Evolutionary conservation across 2,888 invertebrate species (phyloP), one percentile per base, ranked within the genome.

Genomic region (Caenorhabditis plicata): DNA sequence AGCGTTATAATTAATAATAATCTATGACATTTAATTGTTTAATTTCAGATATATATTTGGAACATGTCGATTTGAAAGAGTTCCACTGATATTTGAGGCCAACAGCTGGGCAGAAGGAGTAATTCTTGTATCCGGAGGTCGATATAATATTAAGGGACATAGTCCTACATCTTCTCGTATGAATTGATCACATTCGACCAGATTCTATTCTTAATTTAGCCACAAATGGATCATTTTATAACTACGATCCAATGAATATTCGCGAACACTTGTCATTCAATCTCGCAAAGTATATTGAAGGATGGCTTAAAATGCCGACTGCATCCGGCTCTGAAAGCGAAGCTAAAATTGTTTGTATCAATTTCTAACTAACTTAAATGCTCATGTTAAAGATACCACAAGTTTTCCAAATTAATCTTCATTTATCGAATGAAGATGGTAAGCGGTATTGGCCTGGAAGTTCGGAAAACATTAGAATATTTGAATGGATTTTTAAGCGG

Each of bases 381-480:
- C 13, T 48, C 20, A 11, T 22, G 1, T 39, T 39, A 1, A 9
- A 9, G 2, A 43, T 48, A 13, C 55, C 55, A 9, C 47, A 32
- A 1, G 50, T 56, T 4, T 56, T 56, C 39, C 51, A 51, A 26
- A 50, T 46, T 0, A 56, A 56, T 29, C 23, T 56, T 8, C 33
- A 35, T n/a, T 50, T 46, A 35, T n/a, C n/a, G n/a, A 50, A 56
- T 69, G 83, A 85, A 0, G 84, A 89, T 40, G 49, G 52, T 27
- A 88, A 90, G 81, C 95, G 93, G 86, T 85, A 96, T 70, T 98
- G 96, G 96, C 96, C 96, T 1, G 96, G 96, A 53, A 96, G 92
- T 80, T 92, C 92, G 0, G 96, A 96, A 69, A 98, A 96, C 82
- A 87, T 89, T 2, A 87, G 96, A n/a, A 94, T 96, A 0, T 84